Percentiles rank a stretch among this genome's conserved stretches.
These are phyloP conservation scores for Enteromius anoplus DNA, from an alignment of 2,797 vertebrate genomes.

Conservation along the genomic window DNA sequence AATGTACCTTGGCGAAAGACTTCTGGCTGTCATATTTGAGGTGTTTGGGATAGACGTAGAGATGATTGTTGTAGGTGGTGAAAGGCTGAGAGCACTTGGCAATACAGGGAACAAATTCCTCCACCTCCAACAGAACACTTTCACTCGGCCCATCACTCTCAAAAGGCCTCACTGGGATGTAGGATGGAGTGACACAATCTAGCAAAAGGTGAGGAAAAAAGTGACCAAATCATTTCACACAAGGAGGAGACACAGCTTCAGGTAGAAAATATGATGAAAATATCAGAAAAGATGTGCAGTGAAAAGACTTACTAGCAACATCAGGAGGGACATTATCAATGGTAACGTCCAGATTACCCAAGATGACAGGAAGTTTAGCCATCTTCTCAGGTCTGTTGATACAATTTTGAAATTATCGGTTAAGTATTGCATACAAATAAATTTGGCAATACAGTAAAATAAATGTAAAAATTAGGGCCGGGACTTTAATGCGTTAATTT, in stretches of 20 bases:
- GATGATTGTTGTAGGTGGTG: conserved; percentile 95
- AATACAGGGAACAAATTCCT: conserved; percentile 94
- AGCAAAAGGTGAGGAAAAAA: conserved; percentile 43
- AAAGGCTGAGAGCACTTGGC: conserved; percentile 94
- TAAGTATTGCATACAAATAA: background rate
- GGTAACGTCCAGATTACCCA: conserved; percentile 93
- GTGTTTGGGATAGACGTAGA: conserved; percentile 93
- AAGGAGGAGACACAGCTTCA: background rate
- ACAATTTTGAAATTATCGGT: background rate
- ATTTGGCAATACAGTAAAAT: background rate
- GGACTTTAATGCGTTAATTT: too few species aligned
- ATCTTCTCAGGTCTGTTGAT: conserved; percentile 91
- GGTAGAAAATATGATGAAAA: background rate
- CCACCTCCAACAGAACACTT: conserved; percentile 85
- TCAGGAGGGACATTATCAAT: conserved; percentile 91
- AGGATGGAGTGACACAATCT: conserved; percentile 96
- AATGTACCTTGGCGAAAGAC: conserved; percentile 89
- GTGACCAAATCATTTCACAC: background rate
- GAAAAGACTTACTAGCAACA: conserved; percentile 83
- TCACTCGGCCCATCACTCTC: conserved; percentile 78
- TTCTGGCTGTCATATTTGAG: conserved; percentile 97
- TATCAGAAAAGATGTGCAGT: conserved; percentile 1
- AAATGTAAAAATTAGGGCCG: background rate
- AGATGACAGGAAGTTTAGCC: conserved; percentile 95
- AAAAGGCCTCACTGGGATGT: conserved; percentile 91